Evolutionary conservation across 2,888 invertebrate species (phyloP), one percentile per base, ranked within the genome.

Genomic region (Drosophila siamana): DNA sequence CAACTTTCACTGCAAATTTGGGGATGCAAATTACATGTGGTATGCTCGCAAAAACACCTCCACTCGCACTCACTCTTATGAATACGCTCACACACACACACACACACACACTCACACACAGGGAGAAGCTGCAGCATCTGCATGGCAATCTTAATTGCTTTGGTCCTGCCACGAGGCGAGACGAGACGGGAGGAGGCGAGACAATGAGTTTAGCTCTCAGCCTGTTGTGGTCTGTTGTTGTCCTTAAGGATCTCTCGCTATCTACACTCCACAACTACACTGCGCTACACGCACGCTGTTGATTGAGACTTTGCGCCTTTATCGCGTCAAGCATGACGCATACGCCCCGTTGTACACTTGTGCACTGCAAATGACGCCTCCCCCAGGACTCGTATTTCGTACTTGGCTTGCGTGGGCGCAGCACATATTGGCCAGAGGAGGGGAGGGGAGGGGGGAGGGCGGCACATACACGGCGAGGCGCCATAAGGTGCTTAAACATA

Each of bases 1-100:
- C 80, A 79, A 79, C 61, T 82, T 79, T 69, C 55, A 50, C 52
- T 72, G 60, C 66, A 71, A 79, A 79, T 75, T 82, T 71, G 47
- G 68, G 68, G 57, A 75, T 79, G 71, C 82, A 79, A 71, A 79
- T 80, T 78, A 64, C 80, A 78, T 77, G 76, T 66, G 78, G 78
- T 46, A 66, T 47, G 36, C 38, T 33, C 28, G 13, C 57, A 47
- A 36, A 57, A 48, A 50, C 44, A 54, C 8, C 44, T 9, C 43
- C 47, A 60, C 52, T 24, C 11, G 16, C 30, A 36, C 50, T 44
- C 46, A 33, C 40, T 16, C 40, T 8, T 19, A 41, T 41, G 19
- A 19, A 13, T 15, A 30, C 28, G 15, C 13, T 11, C 9, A 15
- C 22, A 8, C 19, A 13, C 16, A 44, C 28, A 38, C 13, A 5